A percentile compares a stretch with the other conserved stretches of the same genome.
Conservation (phyloP, 2,888 invertebrate genomes). For the Lissocephala sabroskyi region DNA sequence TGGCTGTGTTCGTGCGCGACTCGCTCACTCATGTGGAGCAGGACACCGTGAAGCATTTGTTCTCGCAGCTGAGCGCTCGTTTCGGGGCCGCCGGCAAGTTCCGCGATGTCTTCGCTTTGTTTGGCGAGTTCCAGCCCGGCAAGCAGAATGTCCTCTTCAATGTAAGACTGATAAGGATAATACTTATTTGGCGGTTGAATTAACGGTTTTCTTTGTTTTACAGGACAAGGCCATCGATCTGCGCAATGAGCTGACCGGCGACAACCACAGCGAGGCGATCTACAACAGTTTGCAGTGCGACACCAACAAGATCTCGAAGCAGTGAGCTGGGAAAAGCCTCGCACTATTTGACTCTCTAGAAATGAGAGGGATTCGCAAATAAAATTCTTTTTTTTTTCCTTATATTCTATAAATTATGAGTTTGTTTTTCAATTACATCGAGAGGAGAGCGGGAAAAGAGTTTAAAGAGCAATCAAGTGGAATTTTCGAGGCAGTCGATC, state of each 20-base stretch:
- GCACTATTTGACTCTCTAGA: no score
- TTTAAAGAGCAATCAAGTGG: no score
- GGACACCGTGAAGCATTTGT: slow-evolving; percentile 69
- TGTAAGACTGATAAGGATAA: slow-evolving; percentile 53
- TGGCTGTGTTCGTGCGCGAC: slow-evolving; percentile 60
- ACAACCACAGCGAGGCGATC: slow-evolving; percentile 57
- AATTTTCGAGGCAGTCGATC: no score
- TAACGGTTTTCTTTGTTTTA: neutral
- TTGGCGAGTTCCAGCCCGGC: slow-evolving; percentile 64
- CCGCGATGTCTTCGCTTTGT: slow-evolving; percentile 70
- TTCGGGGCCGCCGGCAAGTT: slow-evolving; percentile 65
- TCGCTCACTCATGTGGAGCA: slow-evolving; percentile 60
- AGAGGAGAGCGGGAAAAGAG: no score
- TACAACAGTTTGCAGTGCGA: slow-evolving; percentile 63
- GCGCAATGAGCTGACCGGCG: slow-evolving; percentile 55
- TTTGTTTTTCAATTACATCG: no score
- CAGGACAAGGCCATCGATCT: slow-evolving; percentile 67
- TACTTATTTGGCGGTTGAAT: neutral
- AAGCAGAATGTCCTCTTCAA: slow-evolving; percentile 66
- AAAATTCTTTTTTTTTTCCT: no score
- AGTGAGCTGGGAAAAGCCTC: no score
- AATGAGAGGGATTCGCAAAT: no score
- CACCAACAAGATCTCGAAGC: slow-evolving; percentile 48
- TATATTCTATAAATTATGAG: no score
- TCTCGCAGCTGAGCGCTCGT: slow-evolving; percentile 61